Percentiles rank a stretch among this genome's conserved stretches.
phyloP scores from a whole-genome alignment of 2,797 vertebrate genomes.

The Paratrypauchen microcephalus region DNA sequence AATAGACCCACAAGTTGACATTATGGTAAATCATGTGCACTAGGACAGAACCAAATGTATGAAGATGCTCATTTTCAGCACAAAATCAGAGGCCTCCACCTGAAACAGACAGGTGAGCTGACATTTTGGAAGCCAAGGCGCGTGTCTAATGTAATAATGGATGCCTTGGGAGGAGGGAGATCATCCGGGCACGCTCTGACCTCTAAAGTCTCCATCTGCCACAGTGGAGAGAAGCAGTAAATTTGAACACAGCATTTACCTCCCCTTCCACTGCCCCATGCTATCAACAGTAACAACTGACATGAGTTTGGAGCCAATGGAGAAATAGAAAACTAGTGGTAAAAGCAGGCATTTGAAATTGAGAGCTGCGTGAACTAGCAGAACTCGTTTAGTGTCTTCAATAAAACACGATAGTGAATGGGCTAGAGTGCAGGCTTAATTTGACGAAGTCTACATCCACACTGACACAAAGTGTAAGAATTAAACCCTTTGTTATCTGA shows the following conservation, averaged over 20 bases:
- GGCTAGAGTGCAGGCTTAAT: constrained; percentile 18
- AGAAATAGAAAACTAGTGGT: constrained; percentile 2
- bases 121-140: constrained; percentile 64
- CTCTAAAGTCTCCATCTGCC: constrained; percentile 63
- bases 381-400: constrained; percentile 10
- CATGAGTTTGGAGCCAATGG: constrained; percentile 3
- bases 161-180: constrained; percentile 40
- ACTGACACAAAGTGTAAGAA: constrained; percentile 21
- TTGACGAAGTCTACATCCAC: constrained; percentile 18
- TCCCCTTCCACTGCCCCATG: constrained; percentile 25
- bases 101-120: constrained; percentile 57
- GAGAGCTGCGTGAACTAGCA: background rate
- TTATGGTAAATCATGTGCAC: constrained; percentile 43
- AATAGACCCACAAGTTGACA: constrained; percentile 52
- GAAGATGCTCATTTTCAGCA: constrained; percentile 42
- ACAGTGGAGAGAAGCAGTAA: constrained; percentile 23
- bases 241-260: constrained; percentile 27
- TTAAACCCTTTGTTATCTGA: constrained; percentile 35
- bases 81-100: constrained; percentile 42
- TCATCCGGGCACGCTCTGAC: constrained; percentile 43
- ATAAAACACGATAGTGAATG: constrained; percentile 12
- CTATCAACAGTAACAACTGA: constrained; percentile 13
- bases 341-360: background rate
- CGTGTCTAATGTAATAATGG: constrained; percentile 64
- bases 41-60: constrained; percentile 25